phyloP scores from a whole-genome alignment of 2,113 vertebrate species.

The Odobenus rosmarus region DNA sequence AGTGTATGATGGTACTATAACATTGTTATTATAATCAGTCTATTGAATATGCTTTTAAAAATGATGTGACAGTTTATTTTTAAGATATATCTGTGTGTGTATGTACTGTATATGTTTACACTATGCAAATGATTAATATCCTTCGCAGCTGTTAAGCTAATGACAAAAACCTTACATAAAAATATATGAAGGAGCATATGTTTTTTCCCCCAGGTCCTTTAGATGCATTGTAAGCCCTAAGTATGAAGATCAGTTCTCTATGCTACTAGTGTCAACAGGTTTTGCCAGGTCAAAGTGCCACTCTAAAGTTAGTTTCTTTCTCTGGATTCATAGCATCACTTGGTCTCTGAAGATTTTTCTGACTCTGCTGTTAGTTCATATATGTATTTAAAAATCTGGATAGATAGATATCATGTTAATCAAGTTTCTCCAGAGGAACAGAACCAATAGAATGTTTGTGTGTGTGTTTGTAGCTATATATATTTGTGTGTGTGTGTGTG shows the following conservation, averaged over 20 bases:
- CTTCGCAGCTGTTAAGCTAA: background rate
- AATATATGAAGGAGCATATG: background rate
- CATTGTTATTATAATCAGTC: background rate
- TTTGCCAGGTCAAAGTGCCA: background rate
- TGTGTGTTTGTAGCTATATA: background rate
- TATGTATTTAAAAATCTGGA: background rate
- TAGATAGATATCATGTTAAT: background rate
- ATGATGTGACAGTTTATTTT: background rate
- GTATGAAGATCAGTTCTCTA: background rate
- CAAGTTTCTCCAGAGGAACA: background rate
- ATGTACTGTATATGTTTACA: background rate
- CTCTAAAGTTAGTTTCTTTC: background rate
- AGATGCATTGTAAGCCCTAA: background rate
- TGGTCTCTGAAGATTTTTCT: background rate
- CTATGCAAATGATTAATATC: background rate
- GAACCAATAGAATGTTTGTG: background rate
- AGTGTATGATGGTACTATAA: background rate
- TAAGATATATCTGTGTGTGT: background rate
- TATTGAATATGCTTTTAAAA: background rate
- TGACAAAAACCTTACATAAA: background rate
- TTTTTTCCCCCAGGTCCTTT: background rate
- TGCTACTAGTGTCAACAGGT: background rate
- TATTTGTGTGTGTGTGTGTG: background rate
- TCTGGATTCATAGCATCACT: background rate
- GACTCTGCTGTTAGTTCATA: slow-evolving; percentile 5